Conservation (phyloP, 1,140 invertebrate genomes). For the Papilio helenus region DNA sequence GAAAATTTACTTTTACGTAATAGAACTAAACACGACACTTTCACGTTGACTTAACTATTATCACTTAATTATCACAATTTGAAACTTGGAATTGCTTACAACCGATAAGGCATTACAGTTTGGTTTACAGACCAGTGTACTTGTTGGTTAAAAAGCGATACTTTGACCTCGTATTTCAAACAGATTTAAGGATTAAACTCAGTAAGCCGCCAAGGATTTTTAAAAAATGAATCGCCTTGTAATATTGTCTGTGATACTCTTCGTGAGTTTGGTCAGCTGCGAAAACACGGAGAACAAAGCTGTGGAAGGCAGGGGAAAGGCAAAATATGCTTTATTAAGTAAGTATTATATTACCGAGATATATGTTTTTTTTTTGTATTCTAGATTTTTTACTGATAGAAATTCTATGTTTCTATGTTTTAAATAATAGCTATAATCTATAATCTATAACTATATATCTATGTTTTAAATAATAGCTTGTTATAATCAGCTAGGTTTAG, state of each 20-base stretch:
- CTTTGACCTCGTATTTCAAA: background rate
- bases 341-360: slow-evolving; percentile 48
- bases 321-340: slow-evolving; percentile 71
- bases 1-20: slow-evolving; percentile 45
- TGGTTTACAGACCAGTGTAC: slow-evolving; percentile 35
- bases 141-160: background rate
- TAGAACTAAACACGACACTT: slow-evolving; percentile 44
- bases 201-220: background rate
- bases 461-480: too few relatives aligned
- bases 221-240: slow-evolving; percentile 8
- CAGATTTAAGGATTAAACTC: background rate
- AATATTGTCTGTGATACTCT: background rate
- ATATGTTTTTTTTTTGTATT: too few relatives aligned
- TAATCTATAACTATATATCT: too few relatives aligned
- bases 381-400: too few relatives aligned
- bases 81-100: slow-evolving; percentile 30
- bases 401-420: too few relatives aligned
- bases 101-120: slow-evolving; percentile 41
- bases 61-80: slow-evolving; percentile 50
- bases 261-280: slow-evolving; percentile 39
- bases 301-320: slow-evolving; percentile 62
- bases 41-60: slow-evolving; percentile 47
- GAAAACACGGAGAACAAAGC: slow-evolving; percentile 46
- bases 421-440: too few relatives aligned
- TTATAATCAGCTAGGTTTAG: too few relatives aligned